phyloP scores from a whole-genome alignment of 2,888 invertebrate species.

The Megalurothrips usitatus region DNA sequence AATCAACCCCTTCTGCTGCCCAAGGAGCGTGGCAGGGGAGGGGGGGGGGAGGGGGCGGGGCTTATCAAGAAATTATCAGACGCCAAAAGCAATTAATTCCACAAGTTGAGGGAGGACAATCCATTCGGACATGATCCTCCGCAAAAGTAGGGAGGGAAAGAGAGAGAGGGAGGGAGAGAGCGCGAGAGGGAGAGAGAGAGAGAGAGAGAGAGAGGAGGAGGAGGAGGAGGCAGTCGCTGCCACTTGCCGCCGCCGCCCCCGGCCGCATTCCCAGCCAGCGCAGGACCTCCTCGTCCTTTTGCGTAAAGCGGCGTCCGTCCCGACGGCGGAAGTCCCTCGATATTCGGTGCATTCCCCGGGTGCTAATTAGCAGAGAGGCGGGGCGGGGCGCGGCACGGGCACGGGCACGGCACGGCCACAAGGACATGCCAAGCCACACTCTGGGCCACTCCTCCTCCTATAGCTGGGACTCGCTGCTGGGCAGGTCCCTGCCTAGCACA shows the following conservation, averaged over 20 bases:
- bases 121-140: background rate
- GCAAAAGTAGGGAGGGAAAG: background rate
- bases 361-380: no score
- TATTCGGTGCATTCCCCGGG: no score
- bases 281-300: background rate
- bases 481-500: no score
- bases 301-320: no score
- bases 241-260: background rate
- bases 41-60: background rate
- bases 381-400: no score
- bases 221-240: background rate
- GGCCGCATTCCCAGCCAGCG: background rate
- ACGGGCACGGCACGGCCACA: no score
- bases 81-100: conserved; percentile 4
- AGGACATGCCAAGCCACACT: no score
- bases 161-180: background rate
- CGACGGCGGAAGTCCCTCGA: no score
- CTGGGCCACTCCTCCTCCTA: no score
- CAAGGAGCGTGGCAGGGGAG: background rate
- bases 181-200: background rate
- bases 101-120: background rate
- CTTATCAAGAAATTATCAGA: conserved; percentile 1
- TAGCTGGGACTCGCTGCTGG: no score
- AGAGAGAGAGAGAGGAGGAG: background rate
- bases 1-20: background rate